Conservation (phyloP, 2,888 invertebrate genomes). For the Encarsia formosa region DNA sequence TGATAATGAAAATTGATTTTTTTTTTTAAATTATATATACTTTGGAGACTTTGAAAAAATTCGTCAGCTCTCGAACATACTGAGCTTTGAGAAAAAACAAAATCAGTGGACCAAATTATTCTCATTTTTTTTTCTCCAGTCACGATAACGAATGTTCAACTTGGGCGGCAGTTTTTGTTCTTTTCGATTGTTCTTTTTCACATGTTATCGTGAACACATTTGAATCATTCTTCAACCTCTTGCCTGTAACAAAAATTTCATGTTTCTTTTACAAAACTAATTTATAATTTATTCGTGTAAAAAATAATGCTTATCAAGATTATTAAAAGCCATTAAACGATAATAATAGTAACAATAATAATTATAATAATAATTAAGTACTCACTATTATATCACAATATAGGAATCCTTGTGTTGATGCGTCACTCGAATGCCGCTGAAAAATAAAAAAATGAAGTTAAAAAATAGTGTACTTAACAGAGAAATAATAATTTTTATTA, state of each 20-base stretch:
- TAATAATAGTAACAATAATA: no score
- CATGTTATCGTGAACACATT: slow-evolving; percentile 42
- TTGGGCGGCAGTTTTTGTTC: slow-evolving; percentile 1
- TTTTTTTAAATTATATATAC: slow-evolving; percentile 6
- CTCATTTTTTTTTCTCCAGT: slow-evolving; percentile 19
- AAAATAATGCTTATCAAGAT: no score
- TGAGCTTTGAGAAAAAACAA: slow-evolving; percentile 37
- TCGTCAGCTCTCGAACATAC: slow-evolving; percentile 10
- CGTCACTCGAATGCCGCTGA: slow-evolving; percentile 50
- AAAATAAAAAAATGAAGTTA: slow-evolving; percentile 22
- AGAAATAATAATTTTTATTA: slow-evolving; percentile 2
- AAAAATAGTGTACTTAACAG: slow-evolving; percentile 3
- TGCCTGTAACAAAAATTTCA: slow-evolving; percentile 36
- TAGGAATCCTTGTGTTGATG: slow-evolving; percentile 47
- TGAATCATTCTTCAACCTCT: slow-evolving; percentile 46
- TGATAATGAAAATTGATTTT: slow-evolving; percentile 21
- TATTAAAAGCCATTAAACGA: no score
- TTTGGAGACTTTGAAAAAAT: slow-evolving; percentile 18
- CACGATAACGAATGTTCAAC: slow-evolving; percentile 21
- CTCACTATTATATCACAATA: slow-evolving; percentile 52
- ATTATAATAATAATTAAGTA: slow-evolving; percentile 28
- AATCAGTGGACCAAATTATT: slow-evolving; percentile 32
- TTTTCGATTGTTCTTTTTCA: slow-evolving; percentile 31
- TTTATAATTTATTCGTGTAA: no score
- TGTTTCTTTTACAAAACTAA: neutral